Evolutionary conservation across 2,797 vertebrate species (phyloP).

Genomic region (Falco peregrinus): DNA sequence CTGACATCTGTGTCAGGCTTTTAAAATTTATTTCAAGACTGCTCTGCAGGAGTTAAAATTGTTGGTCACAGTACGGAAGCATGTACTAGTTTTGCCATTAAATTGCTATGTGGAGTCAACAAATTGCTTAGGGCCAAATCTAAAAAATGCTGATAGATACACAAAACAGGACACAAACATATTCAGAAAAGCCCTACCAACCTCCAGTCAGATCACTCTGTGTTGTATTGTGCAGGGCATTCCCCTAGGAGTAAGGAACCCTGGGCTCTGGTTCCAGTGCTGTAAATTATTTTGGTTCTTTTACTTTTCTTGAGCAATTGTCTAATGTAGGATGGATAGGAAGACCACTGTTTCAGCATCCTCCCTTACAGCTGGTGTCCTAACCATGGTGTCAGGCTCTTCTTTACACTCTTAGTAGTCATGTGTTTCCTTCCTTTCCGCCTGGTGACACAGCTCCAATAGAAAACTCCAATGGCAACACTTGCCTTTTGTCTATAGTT

Average conservation of each 20-base stretch:
- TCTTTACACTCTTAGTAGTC: neutral
- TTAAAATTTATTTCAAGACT: neutral
- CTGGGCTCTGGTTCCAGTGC: neutral
- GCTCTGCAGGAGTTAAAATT: neutral
- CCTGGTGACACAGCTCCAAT: neutral
- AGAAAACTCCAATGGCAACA: neutral
- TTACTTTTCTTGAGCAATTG: neutral
- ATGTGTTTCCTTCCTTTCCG: neutral
- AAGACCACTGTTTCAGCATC: neutral
- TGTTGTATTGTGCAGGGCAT: neutral
- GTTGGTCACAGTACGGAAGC: neutral
- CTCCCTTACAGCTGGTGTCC: neutral
- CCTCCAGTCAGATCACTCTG: neutral
- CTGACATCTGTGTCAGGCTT: constrained; percentile 5
- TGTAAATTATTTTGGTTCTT: neutral
- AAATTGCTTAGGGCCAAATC: neutral
- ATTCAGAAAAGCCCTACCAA: neutral
- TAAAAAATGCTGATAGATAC: neutral
- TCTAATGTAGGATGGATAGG: neutral
- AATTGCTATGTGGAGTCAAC: neutral
- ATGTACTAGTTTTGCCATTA: neutral
- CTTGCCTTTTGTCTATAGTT: neutral
- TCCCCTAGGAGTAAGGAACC: neutral
- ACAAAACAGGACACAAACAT: neutral
- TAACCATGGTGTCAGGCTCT: neutral